Evolutionary conservation across 2,888 invertebrate genomes (phyloP).

Genomic region (Phyllotreta cruciferae): DNA sequence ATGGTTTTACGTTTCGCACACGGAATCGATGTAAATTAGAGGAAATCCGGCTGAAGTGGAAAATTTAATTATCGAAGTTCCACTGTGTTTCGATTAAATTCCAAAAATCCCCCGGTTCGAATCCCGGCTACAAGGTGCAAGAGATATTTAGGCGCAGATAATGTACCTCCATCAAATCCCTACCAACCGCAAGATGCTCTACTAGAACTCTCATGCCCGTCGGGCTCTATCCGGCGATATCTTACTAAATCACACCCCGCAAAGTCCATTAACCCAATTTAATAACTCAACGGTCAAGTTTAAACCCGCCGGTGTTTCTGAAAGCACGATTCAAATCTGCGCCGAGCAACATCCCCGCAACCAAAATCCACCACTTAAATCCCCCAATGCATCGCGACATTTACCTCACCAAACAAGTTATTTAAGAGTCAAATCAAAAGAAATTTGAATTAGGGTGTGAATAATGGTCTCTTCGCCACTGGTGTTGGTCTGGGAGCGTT

Average conservation of each 20-base stretch:
- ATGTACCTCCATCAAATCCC: conserved; percentile 26
- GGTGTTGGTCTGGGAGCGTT: too few species aligned
- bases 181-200: conserved; percentile 27
- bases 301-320: conserved; percentile 19
- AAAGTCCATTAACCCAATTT: conserved; percentile 30
- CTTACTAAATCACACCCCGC: conserved; percentile 26
- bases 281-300: conserved; percentile 31
- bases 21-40: conserved; percentile 15
- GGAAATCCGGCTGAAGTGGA: conserved; percentile 2
- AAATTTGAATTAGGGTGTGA: too few species aligned
- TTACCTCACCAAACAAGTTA: too few species aligned
- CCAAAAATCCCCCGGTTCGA: too few species aligned
- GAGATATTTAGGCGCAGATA: too few species aligned
- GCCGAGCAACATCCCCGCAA: too few species aligned
- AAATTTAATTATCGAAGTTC: conserved; percentile 7
- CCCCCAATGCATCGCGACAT: too few species aligned
- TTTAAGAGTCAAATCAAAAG: too few species aligned
- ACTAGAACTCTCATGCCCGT: background rate
- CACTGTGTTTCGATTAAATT: too few species aligned
- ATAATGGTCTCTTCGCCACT: too few species aligned
- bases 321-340: conserved; percentile 18
- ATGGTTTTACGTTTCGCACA: conserved; percentile 23
- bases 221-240: conserved; percentile 24
- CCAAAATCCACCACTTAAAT: too few species aligned
- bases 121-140: too few species aligned